Evolutionary conservation across 1,140 invertebrate genomes (phyloP).

Genomic region (Drosophila albomicans): DNA sequence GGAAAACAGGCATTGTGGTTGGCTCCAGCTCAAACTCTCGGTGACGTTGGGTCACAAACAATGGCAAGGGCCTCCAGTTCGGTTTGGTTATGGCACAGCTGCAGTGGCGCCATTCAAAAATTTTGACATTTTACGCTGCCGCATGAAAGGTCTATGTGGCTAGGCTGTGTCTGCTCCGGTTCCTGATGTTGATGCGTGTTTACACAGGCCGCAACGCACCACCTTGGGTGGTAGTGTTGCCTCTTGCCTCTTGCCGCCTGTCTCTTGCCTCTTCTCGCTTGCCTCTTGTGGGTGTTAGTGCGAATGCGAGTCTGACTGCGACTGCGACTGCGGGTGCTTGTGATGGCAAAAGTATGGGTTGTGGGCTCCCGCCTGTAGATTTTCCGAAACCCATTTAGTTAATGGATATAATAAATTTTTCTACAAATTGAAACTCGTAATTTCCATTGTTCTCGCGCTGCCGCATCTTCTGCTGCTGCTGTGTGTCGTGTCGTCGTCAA

Average conservation of each 20-base stretch:
- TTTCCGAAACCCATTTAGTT: conserved; percentile 84
- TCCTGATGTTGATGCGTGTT: conserved; percentile 59
- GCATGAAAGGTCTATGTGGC: conserved; percentile 52
- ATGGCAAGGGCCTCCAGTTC: conserved; percentile 4
- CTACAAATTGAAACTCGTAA: conserved; percentile 84
- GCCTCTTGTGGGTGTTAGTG: not conserved
- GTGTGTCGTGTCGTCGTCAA: conserved; percentile 15
- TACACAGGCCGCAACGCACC: conserved; percentile 51
- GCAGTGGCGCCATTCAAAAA: conserved; percentile 75
- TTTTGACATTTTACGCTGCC: conserved; percentile 78
- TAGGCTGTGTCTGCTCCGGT: conserved; percentile 31
- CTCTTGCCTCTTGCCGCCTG: no score
- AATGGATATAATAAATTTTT: conserved; percentile 84
- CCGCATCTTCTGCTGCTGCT: not conserved
- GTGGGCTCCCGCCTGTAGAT: conserved; percentile 45
- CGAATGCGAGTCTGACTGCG: not conserved
- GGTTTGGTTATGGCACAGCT: conserved; percentile 58
- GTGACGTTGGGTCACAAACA: conserved; percentile 27
- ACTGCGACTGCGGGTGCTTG: conserved; percentile 10
- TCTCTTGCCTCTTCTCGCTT: no score
- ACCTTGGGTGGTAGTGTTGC: conserved; percentile 38
- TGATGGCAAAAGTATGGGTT: not conserved
- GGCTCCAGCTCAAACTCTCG: conserved; percentile 36
- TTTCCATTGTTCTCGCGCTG: conserved; percentile 81
- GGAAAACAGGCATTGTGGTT: conserved; percentile 49